phyloP scores from a whole-genome alignment of 2,797 vertebrate genomes.

The Nannoperca australis region DNA sequence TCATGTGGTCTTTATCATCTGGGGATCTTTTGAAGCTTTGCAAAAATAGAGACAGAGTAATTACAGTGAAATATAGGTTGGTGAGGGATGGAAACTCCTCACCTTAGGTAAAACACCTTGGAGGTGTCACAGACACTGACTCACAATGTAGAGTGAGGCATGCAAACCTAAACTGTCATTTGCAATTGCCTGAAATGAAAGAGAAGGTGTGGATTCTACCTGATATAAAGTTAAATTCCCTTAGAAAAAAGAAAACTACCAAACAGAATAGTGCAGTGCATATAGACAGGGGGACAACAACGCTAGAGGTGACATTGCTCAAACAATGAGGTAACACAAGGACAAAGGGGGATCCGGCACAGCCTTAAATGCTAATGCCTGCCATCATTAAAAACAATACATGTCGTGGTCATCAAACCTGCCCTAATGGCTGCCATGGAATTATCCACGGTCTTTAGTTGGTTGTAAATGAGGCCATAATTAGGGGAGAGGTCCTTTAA shows the following conservation, averaged over 20 bases:
- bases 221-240: constrained; percentile 23
- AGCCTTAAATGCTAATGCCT: constrained; percentile 54
- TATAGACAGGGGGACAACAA: neutral
- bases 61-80: constrained; percentile 75
- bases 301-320: constrained; percentile 9
- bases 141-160: constrained; percentile 42
- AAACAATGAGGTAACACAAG: constrained; percentile 27
- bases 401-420: constrained; percentile 35
- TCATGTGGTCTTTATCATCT: constrained; percentile 50
- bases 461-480: constrained; percentile 63
- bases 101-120: constrained; percentile 58
- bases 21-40: constrained; percentile 69
- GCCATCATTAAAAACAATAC: constrained; percentile 54
- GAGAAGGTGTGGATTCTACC: constrained; percentile 20
- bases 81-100: constrained; percentile 75
- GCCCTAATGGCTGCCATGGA: constrained; percentile 32
- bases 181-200: constrained; percentile 56
- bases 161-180: constrained; percentile 53
- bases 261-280: neutral
- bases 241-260: neutral
- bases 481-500: constrained; percentile 58
- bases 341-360: constrained; percentile 32
- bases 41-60: constrained; percentile 72
- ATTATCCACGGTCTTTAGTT: constrained; percentile 37
- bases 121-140: constrained; percentile 58